Base-by-base conservation (phyloP, 1,140 invertebrate species). In the Saxidomus purpurata region DNA sequence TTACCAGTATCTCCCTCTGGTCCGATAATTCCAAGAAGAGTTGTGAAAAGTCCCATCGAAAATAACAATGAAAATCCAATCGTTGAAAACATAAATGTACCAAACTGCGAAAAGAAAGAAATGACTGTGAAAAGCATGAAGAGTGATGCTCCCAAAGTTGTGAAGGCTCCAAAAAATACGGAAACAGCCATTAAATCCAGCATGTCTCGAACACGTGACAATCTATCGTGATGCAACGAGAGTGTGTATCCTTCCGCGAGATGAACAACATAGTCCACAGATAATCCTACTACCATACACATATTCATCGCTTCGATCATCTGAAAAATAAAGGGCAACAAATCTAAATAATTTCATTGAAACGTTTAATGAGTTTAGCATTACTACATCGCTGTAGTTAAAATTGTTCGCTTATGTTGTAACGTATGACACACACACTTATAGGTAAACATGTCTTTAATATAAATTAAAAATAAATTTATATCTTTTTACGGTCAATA, bases 241-340 rank as follows among this genome's bases (percentile, higher is more conserved):
- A 90, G 77, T 52, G 86, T 83, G 74, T 94, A 94, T 87, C 92
- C 92, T 85, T 94, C 92, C 59, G 92, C 92, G 31, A 94, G 74
- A 85, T 94, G 93, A 19, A 93, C 92, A 63, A 94, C 92, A 85
- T 93, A 94, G 55, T 94, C 93, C 55, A 94, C 92, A 22, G 93
- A 61, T 59, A 94, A 79, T 17, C 93, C 92, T n/a, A 93, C 92
- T 0, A 93, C 89, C 74, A 94, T 82, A 28, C 83, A 91, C 71
- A 94, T 87, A 74, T 94, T 94, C 34, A 93, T 76, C 0, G 93
- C 93, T 36, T 90, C 93, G n/a, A 94, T 76, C 22, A 93, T 77
- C 93, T 94, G 79, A 43, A 43, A 89, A 55, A 43, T 43, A n/a
- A n/a, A n/a, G n/a, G n/a, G n/a, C n/a, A n/a, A n/a, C n/a, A n/a